Evolutionary conservation across 2,888 invertebrate species (phyloP), one percentile per base, ranked within the genome.

Genomic region (Trichopria drosophilae): DNA sequence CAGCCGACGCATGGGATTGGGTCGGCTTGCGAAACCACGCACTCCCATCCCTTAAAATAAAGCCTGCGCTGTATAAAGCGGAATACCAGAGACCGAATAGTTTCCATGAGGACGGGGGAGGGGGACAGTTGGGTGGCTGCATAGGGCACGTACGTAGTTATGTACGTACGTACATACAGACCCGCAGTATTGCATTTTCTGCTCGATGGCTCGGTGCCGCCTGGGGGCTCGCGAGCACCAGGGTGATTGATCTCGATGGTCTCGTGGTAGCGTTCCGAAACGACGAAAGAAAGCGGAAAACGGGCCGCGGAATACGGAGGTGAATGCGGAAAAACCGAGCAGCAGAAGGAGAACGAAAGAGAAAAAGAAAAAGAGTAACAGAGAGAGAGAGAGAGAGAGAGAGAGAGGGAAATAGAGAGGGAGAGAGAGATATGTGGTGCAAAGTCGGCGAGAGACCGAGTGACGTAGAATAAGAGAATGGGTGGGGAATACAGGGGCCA

Each of bases 171-270:
- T 24, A 31, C n/a, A n/a, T 22, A 36, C 15, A 45, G 39, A 23
- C 19, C 35, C 19, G 39, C 24, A 50, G 53, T 59, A 61, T 62
- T 62, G 66, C 59, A 60, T 62, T 66, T 66, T 55, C 55, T 47
- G 53, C 59, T 60, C 54, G 55, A 52, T 48, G 45, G 58, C 53
- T 55, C 48, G 55, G 24, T 28, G 22, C 24, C 4, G 39, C 43
- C 51, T 31, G 41, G 23, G 28, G 24, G 31, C 37, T 37, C 29
- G 36, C 15, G 43, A 45, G 43, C 46, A 37, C 18, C 28, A 49
- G 45, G 48, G 43, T 54, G 61, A 62, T 63, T 61, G 61, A 62
- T 61, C 58, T 51, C 50, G 51, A 39, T 41, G 55, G 53, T 37
- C n/a, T n/a, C n/a, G n/a, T n/a, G n/a, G n/a, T n/a, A n/a, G n/a